Percentiles rank a stretch among this genome's conserved stretches.
phyloP scores from a whole-genome alignment of 2,113 vertebrate species.

The Ochotona curzoniae region DNA sequence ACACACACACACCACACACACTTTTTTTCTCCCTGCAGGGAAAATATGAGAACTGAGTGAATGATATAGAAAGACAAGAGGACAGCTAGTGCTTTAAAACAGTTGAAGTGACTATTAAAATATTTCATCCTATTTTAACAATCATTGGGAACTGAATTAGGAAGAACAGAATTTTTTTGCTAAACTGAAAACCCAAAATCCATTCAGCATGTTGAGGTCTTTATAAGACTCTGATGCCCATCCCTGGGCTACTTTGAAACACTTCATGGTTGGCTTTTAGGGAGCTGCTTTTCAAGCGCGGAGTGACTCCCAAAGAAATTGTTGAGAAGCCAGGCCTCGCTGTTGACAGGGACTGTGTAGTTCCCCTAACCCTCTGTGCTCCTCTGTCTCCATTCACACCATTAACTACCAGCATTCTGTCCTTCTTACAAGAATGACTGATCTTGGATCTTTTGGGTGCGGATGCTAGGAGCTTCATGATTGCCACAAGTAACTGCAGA shows the following conservation, averaged over 20 bases:
- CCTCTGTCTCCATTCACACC: background rate
- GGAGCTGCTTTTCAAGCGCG: background rate
- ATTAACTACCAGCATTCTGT: background rate
- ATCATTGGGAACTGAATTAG: slow-evolving; percentile 65
- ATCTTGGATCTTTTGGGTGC: background rate
- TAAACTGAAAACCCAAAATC: slow-evolving; percentile 82
- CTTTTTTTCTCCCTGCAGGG: slow-evolving; percentile 47
- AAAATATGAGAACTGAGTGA: background rate
- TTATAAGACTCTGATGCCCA: background rate
- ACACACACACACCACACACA: too few species aligned
- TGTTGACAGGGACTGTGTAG: fast-evolving
- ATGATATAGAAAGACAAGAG: slow-evolving; percentile 17
- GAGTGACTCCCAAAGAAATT: background rate
- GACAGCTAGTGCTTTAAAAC: slow-evolving; percentile 61
- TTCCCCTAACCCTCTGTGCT: background rate
- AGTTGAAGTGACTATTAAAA: slow-evolving; percentile 21
- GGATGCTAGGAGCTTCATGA: background rate
- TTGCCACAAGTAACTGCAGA: background rate
- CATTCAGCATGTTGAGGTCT: slow-evolving; percentile 36
- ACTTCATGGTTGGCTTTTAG: background rate
- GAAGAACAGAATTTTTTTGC: slow-evolving; percentile 77
- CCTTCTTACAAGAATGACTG: background rate
- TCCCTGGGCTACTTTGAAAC: background rate
- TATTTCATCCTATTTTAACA: slow-evolving; percentile 67
- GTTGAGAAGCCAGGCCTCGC: background rate